These are phyloP conservation scores for Murina feae DNA, from an alignment of 2,113 vertebrate genomes.

Conservation along the genomic window DNA sequence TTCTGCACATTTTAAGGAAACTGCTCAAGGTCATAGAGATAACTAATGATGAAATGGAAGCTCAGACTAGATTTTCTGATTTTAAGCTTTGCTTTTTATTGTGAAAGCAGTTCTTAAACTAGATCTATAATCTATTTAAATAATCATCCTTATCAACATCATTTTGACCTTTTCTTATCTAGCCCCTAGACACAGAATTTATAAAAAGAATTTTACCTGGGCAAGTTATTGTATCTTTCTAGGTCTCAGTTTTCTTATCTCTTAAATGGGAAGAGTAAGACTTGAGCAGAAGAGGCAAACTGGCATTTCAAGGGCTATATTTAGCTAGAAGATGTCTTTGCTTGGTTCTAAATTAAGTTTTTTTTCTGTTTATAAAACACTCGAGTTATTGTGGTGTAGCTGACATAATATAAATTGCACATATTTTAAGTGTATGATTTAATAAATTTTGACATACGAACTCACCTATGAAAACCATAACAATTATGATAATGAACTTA, in stretches of 20 bases:
- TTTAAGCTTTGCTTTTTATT: not conserved
- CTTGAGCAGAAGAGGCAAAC: not conserved
- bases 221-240: not conserved
- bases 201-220: not conserved
- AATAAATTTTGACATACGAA: not conserved
- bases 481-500: not conserved
- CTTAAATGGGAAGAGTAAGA: not conserved
- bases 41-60: not conserved
- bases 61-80: not conserved
- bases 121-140: not conserved
- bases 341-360: not conserved
- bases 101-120: conserved; percentile 12
- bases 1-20: not conserved
- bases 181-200: not conserved
- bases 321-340: not conserved
- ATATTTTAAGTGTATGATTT: not conserved
- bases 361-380: not conserved
- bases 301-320: not conserved
- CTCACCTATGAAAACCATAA: not conserved
- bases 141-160: not conserved
- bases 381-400: not conserved
- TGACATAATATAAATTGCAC: not conserved
- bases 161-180: not conserved
- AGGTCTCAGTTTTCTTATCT: not conserved
- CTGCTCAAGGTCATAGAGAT: not conserved